Base-by-base conservation (phyloP, 2,888 invertebrate genomes). In the Itoplectis maculator region DNA sequence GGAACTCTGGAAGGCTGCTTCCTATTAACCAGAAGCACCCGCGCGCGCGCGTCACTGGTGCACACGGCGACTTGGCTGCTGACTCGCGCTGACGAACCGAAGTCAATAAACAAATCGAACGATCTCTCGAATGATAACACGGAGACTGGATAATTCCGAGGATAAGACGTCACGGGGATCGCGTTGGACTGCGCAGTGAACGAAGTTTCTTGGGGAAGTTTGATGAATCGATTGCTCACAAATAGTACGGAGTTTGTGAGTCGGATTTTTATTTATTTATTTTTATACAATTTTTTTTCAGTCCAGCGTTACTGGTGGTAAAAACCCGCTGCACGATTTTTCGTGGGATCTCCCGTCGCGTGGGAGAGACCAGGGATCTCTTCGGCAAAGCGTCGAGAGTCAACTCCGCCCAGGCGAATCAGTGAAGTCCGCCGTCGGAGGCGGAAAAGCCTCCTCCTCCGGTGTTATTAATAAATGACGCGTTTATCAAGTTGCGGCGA, bases 381-480 rank as follows among this genome's bases (percentile, higher is more conserved):
- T n/a, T n/a, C n/a, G n/a, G n/a, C n/a, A n/a, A n/a, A n/a, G n/a
- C n/a, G n/a, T n/a, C n/a, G n/a, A n/a, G n/a, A n/a, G n/a, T n/a
- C n/a, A 23, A 54, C 4, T 11, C 11, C 8, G 51, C 3, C 23
- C 9, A 20, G 20, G 20, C 20, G 23, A 54, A 54, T 54, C 23
- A 11, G 9, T 20, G 13, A 29, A 56, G 7, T 59, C 6, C n/a
- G 29, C 13, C 59, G 13, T 37, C 15, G 15, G 35, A 15, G n/a
- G 11, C n/a, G 29, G n/a, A 23, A 56, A 8, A 2, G 35, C 29
- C 54, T 11, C 68, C 11, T 18, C 70, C 68, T 49, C 45, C 40
- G 75, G 56, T 56, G 78, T 68, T 54, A 63, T 78, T 78, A 78
- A 78, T 78, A 69, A 73, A 45, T 69, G 45, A 42, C 42, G 54